Evolutionary conservation across 2,113 vertebrate species (phyloP).

Genomic region (Seriola dumerili): DNA sequence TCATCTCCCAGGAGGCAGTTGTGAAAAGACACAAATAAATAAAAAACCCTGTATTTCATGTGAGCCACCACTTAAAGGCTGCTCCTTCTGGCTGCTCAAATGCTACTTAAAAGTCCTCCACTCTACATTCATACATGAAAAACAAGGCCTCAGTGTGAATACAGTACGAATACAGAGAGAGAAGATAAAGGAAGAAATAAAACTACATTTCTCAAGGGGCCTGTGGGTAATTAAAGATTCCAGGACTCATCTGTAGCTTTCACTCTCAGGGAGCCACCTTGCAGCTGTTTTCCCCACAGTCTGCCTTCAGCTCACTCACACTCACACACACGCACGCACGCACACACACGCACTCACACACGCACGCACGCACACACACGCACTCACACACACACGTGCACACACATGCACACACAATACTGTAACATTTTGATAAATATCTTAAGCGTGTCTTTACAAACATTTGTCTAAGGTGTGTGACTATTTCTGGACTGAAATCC

Average conservation of each 20-base stretch:
- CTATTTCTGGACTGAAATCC: not conserved
- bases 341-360: conserved; percentile 38
- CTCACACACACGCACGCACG: conserved; percentile 25
- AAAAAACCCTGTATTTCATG: conserved; percentile 18
- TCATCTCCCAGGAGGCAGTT: conserved; percentile 45
- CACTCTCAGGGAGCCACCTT: conserved; percentile 45
- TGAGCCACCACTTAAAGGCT: conserved; percentile 14
- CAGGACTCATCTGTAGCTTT: conserved; percentile 46
- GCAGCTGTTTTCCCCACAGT: conserved; percentile 63
- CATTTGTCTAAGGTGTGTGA: conserved; percentile 1
- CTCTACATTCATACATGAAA: conserved; percentile 34
- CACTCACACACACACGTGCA: conserved; percentile 32
- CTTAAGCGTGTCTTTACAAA: conserved; percentile 28
- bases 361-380: conserved; percentile 10
- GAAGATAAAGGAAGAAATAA: conserved; percentile 42
- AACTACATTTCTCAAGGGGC: conserved; percentile 61
- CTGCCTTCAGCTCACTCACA: conserved; percentile 43
- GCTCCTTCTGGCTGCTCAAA: conserved; percentile 30
- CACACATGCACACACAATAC: not conserved
- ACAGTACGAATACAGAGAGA: conserved; percentile 31
- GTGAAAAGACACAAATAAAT: not conserved
- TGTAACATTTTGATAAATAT: conserved; percentile 42
- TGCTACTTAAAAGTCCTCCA: conserved; percentile 33
- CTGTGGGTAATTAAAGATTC: conserved; percentile 71
- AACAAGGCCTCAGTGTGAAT: conserved; percentile 32